Evolutionary conservation across 2,113 vertebrate genomes (phyloP), one percentile per base, ranked within the genome.

Genomic region (Reinhardtius hippoglossoides): DNA sequence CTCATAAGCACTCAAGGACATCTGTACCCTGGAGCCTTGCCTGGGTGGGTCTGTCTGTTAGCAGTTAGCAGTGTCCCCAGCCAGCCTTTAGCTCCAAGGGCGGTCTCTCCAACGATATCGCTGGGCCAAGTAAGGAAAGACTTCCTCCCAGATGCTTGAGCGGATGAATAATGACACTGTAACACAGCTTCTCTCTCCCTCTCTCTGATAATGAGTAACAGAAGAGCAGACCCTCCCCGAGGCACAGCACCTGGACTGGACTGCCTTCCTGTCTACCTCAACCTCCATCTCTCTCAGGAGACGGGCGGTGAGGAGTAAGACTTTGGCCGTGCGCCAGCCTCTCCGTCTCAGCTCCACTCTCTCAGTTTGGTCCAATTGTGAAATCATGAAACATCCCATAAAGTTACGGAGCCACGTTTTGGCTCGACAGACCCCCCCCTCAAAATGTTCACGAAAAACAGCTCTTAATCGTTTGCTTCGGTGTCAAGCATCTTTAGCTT

Each of bases 121-220:
- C 72, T 71, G 67, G 59, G 63, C 77, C 76, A 71, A 91, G 86
- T 81, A 81, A 90, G 83, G 85, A 87, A 87, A 78, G 65, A 88
- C 86, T 89, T 78, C 75, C 85, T 86, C 84, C 83, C 80, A 90
- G 84, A 89, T 91, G 89, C 87, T 87, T 80, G 84, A 91, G 84
- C 82, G 84, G 82, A 90, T 91, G 90, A 92, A 91, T 87, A 92
- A 91, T 92, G 88, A 88, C 80, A 89, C 83, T 71, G 82, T 87
- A 89, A 83, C 72, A 67, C 82, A 68, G 82, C 52, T 83, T 74
- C 59, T 73, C 86, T 76, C 83, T 76, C 60, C 81, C 74, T 82
- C 81, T 86, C 71, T 85, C 83, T 89, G 88, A 87, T 93, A 93
- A 93, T 91, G 89, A 92, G 91, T 85, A 92, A 87, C 87, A 92